Evolutionary conservation across 1,140 invertebrate genomes (phyloP).

Genomic region (Acromyrmex heyeri): DNA sequence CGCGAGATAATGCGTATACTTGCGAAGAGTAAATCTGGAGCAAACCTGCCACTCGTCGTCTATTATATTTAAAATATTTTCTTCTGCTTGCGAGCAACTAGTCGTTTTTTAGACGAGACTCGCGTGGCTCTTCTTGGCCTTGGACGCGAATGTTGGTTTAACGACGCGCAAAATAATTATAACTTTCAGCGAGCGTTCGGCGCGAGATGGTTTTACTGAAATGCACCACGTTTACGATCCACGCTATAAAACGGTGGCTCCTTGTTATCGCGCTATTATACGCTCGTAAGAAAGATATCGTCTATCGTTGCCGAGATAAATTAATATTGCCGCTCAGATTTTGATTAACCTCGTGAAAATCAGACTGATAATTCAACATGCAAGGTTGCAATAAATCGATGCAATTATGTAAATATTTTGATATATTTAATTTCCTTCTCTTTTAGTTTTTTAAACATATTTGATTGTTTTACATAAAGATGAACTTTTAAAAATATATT

Average conservation of each 20-base stretch:
- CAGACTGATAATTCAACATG: background rate
- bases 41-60: slow-evolving; percentile 13
- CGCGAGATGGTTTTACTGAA: slow-evolving; percentile 32
- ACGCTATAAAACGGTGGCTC: slow-evolving; percentile 12
- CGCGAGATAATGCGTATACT: background rate
- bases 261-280: slow-evolving; percentile 34
- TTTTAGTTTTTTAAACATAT: background rate
- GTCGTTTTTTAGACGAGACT: background rate
- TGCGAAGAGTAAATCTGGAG: background rate
- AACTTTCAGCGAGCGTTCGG: slow-evolving; percentile 5
- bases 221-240: slow-evolving; percentile 6
- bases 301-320: slow-evolving; percentile 28
- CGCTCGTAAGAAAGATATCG: slow-evolving; percentile 12
- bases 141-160: slow-evolving; percentile 29
- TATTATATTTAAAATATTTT: background rate
- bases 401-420: background rate
- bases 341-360: background rate
- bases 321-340: background rate
- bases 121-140: background rate
- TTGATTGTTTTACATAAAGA: background rate
- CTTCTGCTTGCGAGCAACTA: background rate
- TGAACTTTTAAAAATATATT: background rate
- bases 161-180: slow-evolving; percentile 33
- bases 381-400: background rate
- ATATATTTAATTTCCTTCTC: background rate